Conservation (phyloP, 2,888 invertebrate genomes). For the Dione vanillae region DNA sequence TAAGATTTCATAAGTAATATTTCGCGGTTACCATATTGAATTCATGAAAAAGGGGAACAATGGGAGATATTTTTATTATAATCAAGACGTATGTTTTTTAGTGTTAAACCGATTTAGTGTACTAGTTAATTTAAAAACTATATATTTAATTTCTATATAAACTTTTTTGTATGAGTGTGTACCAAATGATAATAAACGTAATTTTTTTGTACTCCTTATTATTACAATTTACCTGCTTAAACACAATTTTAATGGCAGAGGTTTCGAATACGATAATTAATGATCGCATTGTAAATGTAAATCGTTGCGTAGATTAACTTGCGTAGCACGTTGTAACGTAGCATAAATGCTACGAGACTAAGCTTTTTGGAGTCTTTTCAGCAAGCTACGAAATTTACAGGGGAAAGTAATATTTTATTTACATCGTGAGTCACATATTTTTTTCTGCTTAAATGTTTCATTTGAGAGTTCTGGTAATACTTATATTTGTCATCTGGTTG, state of each 20-base stretch:
- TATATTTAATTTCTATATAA: too few relatives aligned
- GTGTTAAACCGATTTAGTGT: not conserved
- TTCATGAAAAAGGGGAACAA: not conserved
- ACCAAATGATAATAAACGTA: too few relatives aligned
- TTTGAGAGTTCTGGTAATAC: constrained; percentile 1
- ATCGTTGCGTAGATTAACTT: not conserved
- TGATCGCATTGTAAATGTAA: not conserved
- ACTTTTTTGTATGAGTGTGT: too few relatives aligned
- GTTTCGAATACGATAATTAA: too few relatives aligned
- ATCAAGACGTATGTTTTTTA: not conserved
- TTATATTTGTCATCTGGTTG: not conserved
- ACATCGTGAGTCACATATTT: not conserved
- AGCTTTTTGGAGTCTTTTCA: not conserved
- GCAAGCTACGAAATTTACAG: not conserved
- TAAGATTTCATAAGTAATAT: not conserved
- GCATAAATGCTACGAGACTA: constrained; percentile 9
- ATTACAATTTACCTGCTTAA: too few relatives aligned
- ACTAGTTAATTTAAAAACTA: not conserved
- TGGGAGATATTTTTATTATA: not conserved
- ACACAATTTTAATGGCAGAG: too few relatives aligned
- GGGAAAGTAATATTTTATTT: not conserved
- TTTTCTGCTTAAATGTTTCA: not conserved
- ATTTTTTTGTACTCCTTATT: too few relatives aligned
- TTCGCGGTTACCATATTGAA: not conserved
- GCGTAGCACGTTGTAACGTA: constrained; percentile 5